Evolutionary conservation across 2,888 invertebrate genomes (phyloP), one percentile per base, ranked within the genome.

Genomic region (Diachrysia chrysitis): DNA sequence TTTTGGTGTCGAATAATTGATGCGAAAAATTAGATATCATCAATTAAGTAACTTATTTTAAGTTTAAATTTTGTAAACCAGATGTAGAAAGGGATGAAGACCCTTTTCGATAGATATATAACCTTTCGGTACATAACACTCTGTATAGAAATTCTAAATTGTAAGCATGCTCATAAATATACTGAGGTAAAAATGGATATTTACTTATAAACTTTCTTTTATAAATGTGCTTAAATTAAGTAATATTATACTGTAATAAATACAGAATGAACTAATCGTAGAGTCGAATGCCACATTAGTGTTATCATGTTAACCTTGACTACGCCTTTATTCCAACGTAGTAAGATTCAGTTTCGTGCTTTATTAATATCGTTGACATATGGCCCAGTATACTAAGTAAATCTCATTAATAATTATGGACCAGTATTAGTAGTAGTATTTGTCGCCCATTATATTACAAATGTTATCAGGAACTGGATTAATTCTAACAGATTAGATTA

Each of bases 401-500:
- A 10, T 54, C 16, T 42, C 23, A 32, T 53, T 0, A 56, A 46
- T 16, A 58, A n/a, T n/a, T n/a, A n/a, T 42, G 37, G 23, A 17
- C 7, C 25, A 57, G 23, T 58, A 58, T 58, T 58, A 16, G 58
- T 14, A 42, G 53, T 17, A 57, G 23, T 58, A 58, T 58, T 58
- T 16, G 58, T 14, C 54, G 53, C 19, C 58, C n/a, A 54, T 42
- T 37, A 53, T 54, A 23, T 32, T 58, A 23, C 23, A 54, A 54
- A 35, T 25, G 21, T 58, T 58, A 64, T 64, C 64, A 55, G 29
- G 58, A 58, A 32, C 29, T 23, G 19, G 42, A 64, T 64, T 32
- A 64, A 54, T 64, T 42, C 25, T 21, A 19, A 23, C 16, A 29
- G 64, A 64, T 64, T 42, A 58, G 54, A 64, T 58, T n/a, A 64